A percentile compares a stretch with the other conserved stretches of the same genome.
These are phyloP conservation scores for Oryctolagus cuniculus DNA, from an alignment of 2,113 vertebrate species.

Conservation along the genomic window DNA sequence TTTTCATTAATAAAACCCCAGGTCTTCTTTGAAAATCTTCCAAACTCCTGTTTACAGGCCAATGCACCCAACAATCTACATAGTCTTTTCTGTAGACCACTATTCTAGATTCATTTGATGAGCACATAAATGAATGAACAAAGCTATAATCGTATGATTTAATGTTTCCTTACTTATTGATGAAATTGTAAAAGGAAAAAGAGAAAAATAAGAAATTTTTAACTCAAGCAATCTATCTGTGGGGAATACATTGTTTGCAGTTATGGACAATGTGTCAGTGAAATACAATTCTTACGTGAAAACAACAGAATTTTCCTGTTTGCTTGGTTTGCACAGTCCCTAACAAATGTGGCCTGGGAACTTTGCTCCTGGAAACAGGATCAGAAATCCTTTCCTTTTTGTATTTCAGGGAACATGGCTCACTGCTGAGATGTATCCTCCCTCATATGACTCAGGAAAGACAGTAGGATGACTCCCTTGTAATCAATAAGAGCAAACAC, in stretches of 20 bases:
- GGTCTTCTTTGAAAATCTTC: conserved; percentile 60
- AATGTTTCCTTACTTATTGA: not conserved
- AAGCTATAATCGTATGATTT: not conserved
- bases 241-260: not conserved
- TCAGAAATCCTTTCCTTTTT: not conserved
- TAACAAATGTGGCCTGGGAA: not conserved
- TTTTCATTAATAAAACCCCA: conserved; percentile 59
- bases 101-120: not conserved
- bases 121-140: conserved; percentile 54
- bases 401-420: not conserved
- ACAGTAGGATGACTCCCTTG: not conserved
- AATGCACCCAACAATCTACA: not conserved
- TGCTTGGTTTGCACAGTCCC: not conserved
- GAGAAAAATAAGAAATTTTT: not conserved
- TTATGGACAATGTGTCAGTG: not conserved
- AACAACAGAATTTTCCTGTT: not conserved
- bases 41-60: conserved; percentile 5
- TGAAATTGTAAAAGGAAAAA: not conserved
- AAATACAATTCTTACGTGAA: conserved; percentile 3
- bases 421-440: not conserved
- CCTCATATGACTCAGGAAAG: not conserved
- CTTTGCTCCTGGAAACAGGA: not conserved
- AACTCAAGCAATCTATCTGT: not conserved
- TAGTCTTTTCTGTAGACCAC: not conserved
- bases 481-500: not conserved